phyloP scores from a whole-genome alignment of 2,888 invertebrate genomes.

The Dasysyrphus tricinctus region DNA sequence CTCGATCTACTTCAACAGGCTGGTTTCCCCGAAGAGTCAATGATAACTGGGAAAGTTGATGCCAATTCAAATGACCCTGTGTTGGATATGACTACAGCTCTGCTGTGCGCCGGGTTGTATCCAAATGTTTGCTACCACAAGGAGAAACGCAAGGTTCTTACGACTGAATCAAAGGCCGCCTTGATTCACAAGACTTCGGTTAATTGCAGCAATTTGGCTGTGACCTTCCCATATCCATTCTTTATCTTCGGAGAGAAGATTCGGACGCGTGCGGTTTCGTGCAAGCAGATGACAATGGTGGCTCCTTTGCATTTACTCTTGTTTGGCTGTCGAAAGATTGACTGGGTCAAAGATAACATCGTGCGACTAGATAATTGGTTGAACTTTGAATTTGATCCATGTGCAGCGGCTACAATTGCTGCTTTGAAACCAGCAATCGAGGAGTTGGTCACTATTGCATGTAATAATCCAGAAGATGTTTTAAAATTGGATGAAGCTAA shows the following conservation, averaged over 20 bases:
- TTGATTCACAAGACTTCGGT: constrained; percentile 98
- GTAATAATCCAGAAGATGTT: constrained; percentile 91
- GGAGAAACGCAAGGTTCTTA: constrained; percentile 97
- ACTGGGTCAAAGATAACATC: constrained; percentile 85
- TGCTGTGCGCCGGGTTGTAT: constrained; percentile 96
- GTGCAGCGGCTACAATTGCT: constrained; percentile 91
- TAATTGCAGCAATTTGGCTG: constrained; percentile 93
- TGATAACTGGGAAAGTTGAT: constrained; percentile 90
- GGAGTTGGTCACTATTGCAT: constrained; percentile 90
- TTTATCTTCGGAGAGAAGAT: constrained; percentile 99
- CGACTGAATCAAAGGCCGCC: constrained; percentile 97
- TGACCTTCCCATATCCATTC: constrained; percentile 95
- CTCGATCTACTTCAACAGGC: constrained; percentile 88
- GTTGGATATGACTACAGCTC: constrained; percentile 92
- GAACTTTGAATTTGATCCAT: constrained; percentile 92
- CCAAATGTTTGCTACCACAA: constrained; percentile 98
- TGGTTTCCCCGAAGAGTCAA: constrained; percentile 95
- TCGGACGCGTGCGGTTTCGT: constrained; percentile 96
- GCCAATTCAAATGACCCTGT: constrained; percentile 90
- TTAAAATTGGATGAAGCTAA: constrained; percentile 83
- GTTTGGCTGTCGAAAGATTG: constrained; percentile 93
- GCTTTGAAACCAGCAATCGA: constrained; percentile 96
- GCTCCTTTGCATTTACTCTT: constrained; percentile 95
- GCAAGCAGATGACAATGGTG: constrained; percentile 98
- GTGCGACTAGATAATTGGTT: constrained; percentile 97